Evolutionary conservation across 2,888 invertebrate species (phyloP).

Genomic region (Apoderus coryli): DNA sequence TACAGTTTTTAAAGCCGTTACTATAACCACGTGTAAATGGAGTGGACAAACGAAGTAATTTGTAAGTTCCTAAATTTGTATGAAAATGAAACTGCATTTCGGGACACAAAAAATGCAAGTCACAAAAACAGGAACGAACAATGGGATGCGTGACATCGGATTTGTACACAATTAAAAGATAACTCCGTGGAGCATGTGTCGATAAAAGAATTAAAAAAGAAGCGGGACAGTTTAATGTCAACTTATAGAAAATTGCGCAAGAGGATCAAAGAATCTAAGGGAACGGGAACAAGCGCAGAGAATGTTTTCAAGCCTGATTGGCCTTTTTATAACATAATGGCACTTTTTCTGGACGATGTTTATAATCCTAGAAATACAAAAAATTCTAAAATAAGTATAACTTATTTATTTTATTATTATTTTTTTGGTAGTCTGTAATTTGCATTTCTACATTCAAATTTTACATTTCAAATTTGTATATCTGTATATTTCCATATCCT

Average conservation of each 20-base stretch:
- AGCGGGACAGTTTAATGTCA: conserved; percentile 12
- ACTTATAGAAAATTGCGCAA: conserved; percentile 11
- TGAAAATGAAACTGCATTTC: background rate
- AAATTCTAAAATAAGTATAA: conserved; percentile 13
- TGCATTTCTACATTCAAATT: background rate
- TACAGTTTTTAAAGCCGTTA: too few species aligned
- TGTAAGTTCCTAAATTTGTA: background rate
- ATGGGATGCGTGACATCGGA: conserved; percentile 9
- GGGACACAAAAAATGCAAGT: conserved; percentile 10
- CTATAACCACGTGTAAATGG: too few species aligned
- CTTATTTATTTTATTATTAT: too few species aligned
- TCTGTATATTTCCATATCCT: too few species aligned
- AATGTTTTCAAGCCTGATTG: conserved; percentile 14
- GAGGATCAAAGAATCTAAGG: conserved; percentile 6
- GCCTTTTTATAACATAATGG: conserved; percentile 12
- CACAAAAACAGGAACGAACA: conserved; percentile 11
- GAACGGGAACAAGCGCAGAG: conserved; percentile 11
- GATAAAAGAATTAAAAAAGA: conserved; percentile 12
- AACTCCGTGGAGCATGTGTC: too few species aligned
- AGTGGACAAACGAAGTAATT: conserved; percentile 1
- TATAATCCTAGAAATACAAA: conserved; percentile 14
- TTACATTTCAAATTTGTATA: too few species aligned
- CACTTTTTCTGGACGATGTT: conserved; percentile 13
- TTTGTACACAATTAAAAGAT: too few species aligned
- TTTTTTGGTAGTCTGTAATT: too few species aligned